Evolutionary conservation across 1,140 invertebrate species (phyloP).

Genomic region (Teleogryllus occipitalis): DNA sequence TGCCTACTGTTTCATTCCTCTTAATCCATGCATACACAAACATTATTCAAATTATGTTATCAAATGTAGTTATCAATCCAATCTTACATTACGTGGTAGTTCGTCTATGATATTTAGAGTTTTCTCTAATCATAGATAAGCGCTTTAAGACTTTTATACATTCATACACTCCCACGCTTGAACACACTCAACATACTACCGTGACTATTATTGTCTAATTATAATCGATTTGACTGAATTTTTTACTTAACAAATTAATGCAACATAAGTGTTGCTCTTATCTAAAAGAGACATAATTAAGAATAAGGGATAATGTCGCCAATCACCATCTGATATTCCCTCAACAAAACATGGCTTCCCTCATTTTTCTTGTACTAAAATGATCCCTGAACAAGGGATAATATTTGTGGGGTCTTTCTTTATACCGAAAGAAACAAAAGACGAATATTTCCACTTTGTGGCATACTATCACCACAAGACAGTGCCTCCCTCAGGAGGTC

Average conservation of each 20-base stretch:
- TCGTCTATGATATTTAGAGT: not conserved
- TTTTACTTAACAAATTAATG: not conserved
- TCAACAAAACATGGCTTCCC: constrained; percentile 2
- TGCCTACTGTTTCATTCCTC: not conserved
- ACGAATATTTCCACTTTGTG: not conserved
- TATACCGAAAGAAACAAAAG: not conserved
- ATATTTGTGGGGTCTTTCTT: constrained; percentile 1
- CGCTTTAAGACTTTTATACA: not conserved
- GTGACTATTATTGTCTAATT: constrained; percentile 17
- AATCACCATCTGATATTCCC: not conserved
- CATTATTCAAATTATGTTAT: not conserved
- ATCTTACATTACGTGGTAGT: not conserved
- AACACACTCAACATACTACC: not conserved
- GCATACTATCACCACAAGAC: not conserved
- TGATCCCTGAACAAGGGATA: not conserved
- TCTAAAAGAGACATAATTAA: constrained; percentile 11
- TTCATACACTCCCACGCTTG: not conserved
- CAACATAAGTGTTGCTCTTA: constrained; percentile 3
- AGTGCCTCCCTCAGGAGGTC: not conserved
- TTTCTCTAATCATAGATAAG: not conserved
- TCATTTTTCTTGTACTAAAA: constrained; percentile 10
- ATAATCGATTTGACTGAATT: not conserved
- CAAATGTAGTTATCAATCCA: not conserved
- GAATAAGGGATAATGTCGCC: not conserved
- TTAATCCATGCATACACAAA: not conserved